Conservation (phyloP, 2,113 vertebrate genomes). For the Rhabdornis inornatus region DNA sequence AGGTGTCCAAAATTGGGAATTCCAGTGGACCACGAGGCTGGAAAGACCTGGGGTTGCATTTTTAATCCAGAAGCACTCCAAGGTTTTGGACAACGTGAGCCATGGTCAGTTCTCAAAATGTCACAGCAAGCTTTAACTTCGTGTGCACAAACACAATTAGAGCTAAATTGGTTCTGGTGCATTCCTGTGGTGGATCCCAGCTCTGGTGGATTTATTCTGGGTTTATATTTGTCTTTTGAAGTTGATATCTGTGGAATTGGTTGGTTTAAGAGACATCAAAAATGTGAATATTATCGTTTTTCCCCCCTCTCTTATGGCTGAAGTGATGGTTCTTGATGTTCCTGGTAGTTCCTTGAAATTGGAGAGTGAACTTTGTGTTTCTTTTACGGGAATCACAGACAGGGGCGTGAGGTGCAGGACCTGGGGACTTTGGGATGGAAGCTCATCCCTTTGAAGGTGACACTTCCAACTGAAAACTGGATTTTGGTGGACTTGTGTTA, state of each 20-base stretch:
- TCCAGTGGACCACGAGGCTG: background rate
- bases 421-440: background rate
- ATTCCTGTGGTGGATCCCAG: background rate
- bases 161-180: background rate
- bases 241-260: background rate
- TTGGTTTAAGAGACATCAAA: background rate
- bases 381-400: accelerated
- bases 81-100: background rate
- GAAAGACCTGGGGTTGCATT: background rate
- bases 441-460: background rate
- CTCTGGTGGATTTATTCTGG: background rate
- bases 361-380: background rate
- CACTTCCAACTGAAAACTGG: background rate
- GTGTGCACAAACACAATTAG: background rate
- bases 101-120: accelerated
- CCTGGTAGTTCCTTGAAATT: background rate
- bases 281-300: background rate
- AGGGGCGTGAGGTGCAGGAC: background rate
- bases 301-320: background rate
- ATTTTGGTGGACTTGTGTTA: background rate
- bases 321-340: background rate
- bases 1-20: background rate
- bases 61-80: background rate
- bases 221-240: background rate
- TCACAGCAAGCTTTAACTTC: background rate